Base-by-base conservation (phyloP, 1,140 invertebrate species). In the Bombus sibiricus region DNA sequence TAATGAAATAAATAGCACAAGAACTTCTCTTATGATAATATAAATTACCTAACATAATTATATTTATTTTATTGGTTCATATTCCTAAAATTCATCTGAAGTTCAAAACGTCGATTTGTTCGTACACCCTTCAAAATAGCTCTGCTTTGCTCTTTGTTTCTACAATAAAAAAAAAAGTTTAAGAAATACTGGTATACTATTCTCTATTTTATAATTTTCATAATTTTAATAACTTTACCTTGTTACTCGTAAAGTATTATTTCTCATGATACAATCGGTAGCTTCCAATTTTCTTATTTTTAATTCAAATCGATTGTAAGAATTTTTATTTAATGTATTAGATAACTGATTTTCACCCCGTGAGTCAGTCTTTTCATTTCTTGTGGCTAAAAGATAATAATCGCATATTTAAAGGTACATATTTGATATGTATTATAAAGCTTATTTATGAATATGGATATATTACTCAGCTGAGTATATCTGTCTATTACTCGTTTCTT, bases 31-130 rank as follows among this genome's bases (percentile, higher is more conserved):
- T 53, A 68, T 5, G 28, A 68, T 32, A 18, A 28, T 41, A 5
- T 34, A 12, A 9, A 77, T 57, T 32, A 34, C 37, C 37, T 22
- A 34, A 47, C 25, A 32, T 53, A 64, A 83, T 32, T 74, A 74
- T 64, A 80, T 83, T 25, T 32, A 47, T 77, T 18, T 74, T 81
- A 77, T 0, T 18, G 15, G 8, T 85, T 89, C 43, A 93, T n/a
- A 34, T 93, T 94, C 34, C 95, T 94, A 69, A 93, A 89, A 69
- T 95, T 93, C 97, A 97, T 97, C 89, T 96, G 96, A 47, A 97
- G 88, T 80, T 97, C 96, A 86, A 97, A 97, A n/a, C 97, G 94
- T 47, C 96, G 94, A 94, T 97, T 97, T 1, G 96, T 96, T 25
- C 97, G 94, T 1, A 97, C 96, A 5, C 96, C 96, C 43, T 96